These are phyloP conservation scores for Augiades crinisus DNA, from an alignment of 2,888 invertebrate species.

Conservation along the genomic window DNA sequence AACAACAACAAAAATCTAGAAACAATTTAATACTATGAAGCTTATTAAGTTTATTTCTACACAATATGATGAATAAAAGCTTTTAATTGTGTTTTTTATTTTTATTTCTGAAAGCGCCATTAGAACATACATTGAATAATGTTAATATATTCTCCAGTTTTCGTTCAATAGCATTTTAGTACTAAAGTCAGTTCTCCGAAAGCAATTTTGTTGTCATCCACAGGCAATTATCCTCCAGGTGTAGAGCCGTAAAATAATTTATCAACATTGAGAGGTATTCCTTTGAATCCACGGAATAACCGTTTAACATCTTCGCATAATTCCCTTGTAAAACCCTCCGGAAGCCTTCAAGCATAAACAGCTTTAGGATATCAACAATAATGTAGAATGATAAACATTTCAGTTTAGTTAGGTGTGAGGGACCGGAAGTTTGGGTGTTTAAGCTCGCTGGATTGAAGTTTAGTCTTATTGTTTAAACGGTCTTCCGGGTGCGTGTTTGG, in stretches of 20 bases:
- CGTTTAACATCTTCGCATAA: conserved; percentile 4
- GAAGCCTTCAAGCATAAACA: neutral
- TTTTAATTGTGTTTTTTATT: too few species aligned
- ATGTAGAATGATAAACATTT: neutral
- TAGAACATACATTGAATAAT: too few species aligned
- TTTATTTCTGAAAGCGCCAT: too few species aligned
- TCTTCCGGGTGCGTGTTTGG: neutral
- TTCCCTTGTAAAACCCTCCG: neutral
- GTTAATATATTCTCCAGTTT: too few species aligned
- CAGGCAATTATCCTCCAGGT: neutral
- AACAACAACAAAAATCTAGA: too few species aligned
- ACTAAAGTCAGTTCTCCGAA: too few species aligned
- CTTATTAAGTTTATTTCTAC: too few species aligned
- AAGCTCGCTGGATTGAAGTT: neutral
- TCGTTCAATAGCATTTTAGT: too few species aligned
- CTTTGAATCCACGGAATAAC: conserved; percentile 6
- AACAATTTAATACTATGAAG: too few species aligned
- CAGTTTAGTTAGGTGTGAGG: neutral
- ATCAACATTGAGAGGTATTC: conserved; percentile 10
- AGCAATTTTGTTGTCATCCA: neutral
- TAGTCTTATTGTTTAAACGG: neutral
- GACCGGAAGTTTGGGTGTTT: neutral
- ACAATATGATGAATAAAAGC: too few species aligned
- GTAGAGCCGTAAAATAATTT: conserved; percentile 2
- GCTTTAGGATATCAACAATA: conserved; percentile 4